Evolutionary conservation across 1,140 invertebrate genomes (phyloP).

Genomic region (Musca vetustissima): DNA sequence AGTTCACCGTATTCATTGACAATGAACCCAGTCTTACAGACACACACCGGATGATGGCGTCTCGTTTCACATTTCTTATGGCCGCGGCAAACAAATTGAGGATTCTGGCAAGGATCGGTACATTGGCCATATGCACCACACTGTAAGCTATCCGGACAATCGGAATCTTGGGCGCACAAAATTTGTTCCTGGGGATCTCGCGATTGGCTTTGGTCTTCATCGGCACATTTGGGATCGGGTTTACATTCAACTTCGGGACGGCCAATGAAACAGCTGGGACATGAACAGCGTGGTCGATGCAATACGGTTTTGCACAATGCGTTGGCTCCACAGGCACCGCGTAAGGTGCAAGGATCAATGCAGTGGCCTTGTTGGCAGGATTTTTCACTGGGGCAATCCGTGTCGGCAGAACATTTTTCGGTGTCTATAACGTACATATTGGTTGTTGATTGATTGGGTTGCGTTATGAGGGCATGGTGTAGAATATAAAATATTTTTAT

Average conservation of each 20-base stretch:
- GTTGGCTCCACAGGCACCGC: constrained; percentile 85
- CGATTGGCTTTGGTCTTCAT: constrained; percentile 57
- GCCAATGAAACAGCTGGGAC: constrained; percentile 83
- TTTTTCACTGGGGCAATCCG: constrained; percentile 87
- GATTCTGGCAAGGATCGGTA: constrained; percentile 72
- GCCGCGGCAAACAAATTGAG: constrained; percentile 67
- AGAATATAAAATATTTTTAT: constrained; percentile 8
- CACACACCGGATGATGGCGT: constrained; percentile 80
- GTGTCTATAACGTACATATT: constrained; percentile 64
- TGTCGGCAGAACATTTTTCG: constrained; percentile 82
- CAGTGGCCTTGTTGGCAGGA: constrained; percentile 85
- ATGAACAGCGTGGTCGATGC: constrained; percentile 82
- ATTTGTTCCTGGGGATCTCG: constrained; percentile 58
- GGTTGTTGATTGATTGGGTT: constrained; percentile 28
- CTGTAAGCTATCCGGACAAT: constrained; percentile 75
- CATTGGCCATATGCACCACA: constrained; percentile 75
- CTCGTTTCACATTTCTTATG: constrained; percentile 87
- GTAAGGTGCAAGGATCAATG: constrained; percentile 84
- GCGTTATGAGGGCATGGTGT: constrained; percentile 30
- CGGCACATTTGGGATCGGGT: constrained; percentile 73
- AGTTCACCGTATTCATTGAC: constrained; percentile 82
- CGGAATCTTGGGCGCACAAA: constrained; percentile 65
- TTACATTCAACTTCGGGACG: constrained; percentile 75
- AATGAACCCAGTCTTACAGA: constrained; percentile 85
- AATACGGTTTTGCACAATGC: constrained; percentile 81